These are phyloP conservation scores for Wasmannia auropunctata DNA, from an alignment of 1,140 invertebrate genomes.

Conservation along the genomic window DNA sequence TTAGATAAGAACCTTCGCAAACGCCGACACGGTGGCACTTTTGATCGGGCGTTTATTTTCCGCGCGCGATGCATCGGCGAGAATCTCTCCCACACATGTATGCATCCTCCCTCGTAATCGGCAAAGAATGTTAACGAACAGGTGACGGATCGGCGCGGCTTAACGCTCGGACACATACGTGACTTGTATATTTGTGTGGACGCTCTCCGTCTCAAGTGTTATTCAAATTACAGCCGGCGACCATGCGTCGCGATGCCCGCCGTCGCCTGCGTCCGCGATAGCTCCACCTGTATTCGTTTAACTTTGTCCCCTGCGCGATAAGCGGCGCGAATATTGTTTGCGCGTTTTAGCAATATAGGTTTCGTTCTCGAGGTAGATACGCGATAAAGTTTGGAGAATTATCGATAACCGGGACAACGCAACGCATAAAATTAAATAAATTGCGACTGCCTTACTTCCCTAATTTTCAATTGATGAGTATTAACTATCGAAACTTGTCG, in stretches of 20 bases:
- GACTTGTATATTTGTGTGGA: not conserved
- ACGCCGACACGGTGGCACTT: not conserved
- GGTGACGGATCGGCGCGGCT: not conserved
- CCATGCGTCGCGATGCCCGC: too few relatives aligned
- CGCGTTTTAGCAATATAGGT: not conserved
- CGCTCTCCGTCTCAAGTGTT: not conserved
- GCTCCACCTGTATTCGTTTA: not conserved
- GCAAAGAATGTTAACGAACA: not conserved
- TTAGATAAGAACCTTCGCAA: not conserved
- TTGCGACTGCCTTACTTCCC: not conserved
- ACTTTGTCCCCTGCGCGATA: conserved; percentile 10
- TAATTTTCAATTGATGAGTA: too few relatives aligned
- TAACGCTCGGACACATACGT: not conserved
- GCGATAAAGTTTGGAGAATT: not conserved
- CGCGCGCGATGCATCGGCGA: not conserved
- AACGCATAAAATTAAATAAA: not conserved
- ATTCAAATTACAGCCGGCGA: conserved; percentile 22
- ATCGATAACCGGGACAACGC: not conserved
- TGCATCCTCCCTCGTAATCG: not conserved
- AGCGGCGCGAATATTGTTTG: not conserved
- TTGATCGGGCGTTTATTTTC: not conserved
- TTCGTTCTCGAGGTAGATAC: not conserved
- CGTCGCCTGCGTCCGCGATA: not conserved
- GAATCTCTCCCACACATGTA: too few relatives aligned
- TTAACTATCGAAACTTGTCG: conserved; percentile 24